Conservation (phyloP, 2,113 vertebrate genomes). For the Bombycilla garrulus region DNA sequence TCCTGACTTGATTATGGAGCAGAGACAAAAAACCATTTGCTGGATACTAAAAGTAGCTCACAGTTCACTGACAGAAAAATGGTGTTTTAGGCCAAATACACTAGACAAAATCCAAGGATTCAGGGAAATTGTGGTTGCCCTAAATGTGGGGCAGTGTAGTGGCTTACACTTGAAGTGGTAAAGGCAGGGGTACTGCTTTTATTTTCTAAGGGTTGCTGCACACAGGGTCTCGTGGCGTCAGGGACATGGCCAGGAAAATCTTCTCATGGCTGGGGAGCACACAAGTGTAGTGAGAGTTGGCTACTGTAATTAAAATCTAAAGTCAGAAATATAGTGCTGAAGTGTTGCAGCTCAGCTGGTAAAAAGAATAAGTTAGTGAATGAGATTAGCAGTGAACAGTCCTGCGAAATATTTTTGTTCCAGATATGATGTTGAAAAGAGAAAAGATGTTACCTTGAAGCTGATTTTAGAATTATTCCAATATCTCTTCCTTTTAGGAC, state of each 20-base stretch:
- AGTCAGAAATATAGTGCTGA: not conserved
- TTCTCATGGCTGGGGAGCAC: not conserved
- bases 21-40: not conserved
- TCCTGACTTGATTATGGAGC: not conserved
- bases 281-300: not conserved
- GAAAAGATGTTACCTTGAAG: not conserved
- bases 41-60: not conserved
- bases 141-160: not conserved
- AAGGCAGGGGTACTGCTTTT: not conserved
- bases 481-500: not conserved
- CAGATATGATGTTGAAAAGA: not conserved
- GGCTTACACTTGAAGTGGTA: not conserved
- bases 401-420: not conserved
- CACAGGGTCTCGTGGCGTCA: not conserved
- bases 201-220: not conserved
- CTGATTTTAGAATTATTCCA: not conserved
- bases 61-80: not conserved
- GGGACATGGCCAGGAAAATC: not conserved
- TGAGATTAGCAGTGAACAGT: not conserved
- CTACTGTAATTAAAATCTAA: not conserved
- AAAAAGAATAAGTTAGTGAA: not conserved
- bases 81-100: rapidly evolving
- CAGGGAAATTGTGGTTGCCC: not conserved
- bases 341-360: not conserved
- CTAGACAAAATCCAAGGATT: not conserved